Evolutionary conservation across 2,888 invertebrate species (phyloP).

Genomic region (Automeris io): DNA sequence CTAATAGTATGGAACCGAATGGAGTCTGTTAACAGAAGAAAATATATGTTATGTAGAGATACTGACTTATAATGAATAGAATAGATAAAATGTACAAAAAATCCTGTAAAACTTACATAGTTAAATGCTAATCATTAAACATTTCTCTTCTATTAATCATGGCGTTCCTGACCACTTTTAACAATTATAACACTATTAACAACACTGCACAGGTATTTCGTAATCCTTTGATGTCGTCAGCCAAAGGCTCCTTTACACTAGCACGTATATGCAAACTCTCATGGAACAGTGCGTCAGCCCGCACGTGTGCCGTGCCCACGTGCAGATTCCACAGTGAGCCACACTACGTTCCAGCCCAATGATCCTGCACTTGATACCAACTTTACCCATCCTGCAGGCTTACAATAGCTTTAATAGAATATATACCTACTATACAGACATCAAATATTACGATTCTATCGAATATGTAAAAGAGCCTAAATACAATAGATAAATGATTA

Average conservation of each 20-base stretch:
- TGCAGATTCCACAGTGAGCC: constrained; percentile 59
- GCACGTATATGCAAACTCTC: constrained; percentile 23
- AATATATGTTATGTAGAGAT: background rate
- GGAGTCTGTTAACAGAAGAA: background rate
- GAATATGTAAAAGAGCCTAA: background rate
- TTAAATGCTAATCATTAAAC: background rate
- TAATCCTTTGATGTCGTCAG: constrained; percentile 16
- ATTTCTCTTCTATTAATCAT: background rate
- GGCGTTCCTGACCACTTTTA: constrained; percentile 6
- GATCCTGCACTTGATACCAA: constrained; percentile 70
- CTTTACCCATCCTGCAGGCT: constrained; percentile 51
- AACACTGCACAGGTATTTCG: constrained; percentile 9
- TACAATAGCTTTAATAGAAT: constrained; percentile 59
- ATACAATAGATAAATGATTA: too few species aligned
- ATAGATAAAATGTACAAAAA: background rate
- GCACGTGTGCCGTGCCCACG: constrained; percentile 60
- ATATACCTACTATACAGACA: too few species aligned
- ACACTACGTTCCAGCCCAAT: constrained; percentile 58
- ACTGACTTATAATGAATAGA: background rate
- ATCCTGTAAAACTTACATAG: background rate
- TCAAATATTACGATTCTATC: background rate
- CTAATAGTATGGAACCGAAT: background rate
- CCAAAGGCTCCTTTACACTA: constrained; percentile 27
- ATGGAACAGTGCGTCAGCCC: constrained; percentile 42
- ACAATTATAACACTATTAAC: background rate